phyloP scores from a whole-genome alignment of 2,888 invertebrate species.

The Orthosia gothica region DNA sequence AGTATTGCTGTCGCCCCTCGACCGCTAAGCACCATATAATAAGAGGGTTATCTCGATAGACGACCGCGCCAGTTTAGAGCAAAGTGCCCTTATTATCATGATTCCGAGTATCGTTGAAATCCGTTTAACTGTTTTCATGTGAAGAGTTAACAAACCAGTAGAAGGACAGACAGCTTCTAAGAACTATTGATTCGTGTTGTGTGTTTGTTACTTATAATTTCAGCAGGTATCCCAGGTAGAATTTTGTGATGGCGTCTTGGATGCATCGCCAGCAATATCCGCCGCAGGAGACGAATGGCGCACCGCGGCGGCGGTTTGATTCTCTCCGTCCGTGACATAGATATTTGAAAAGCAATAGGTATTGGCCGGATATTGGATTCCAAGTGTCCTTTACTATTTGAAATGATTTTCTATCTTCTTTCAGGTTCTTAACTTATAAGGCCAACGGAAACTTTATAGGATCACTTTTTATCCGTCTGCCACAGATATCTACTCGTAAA shows the following conservation, averaged over 20 bases:
- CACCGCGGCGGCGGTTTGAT: background rate
- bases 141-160: background rate
- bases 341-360: background rate
- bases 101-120: conserved; percentile 11
- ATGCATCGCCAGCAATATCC: conserved; percentile 12
- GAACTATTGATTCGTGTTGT: background rate
- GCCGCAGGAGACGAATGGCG: background rate
- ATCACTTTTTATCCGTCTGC: background rate
- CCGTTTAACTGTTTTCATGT: background rate
- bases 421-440: background rate
- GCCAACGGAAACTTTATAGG: background rate
- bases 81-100: background rate
- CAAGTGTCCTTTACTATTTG: background rate
- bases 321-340: conserved; percentile 7
- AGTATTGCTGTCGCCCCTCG: conserved; percentile 34
- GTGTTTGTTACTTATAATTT: conserved; percentile 10
- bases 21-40: conserved; percentile 3
- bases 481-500: background rate
- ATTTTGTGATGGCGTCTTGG: conserved; percentile 7
- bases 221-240: background rate
- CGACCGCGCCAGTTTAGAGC: background rate
- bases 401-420: background rate
- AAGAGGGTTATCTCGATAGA: background rate
- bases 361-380: conserved; percentile 3
- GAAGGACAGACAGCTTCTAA: background rate